Conservation (phyloP, 1,140 invertebrate species). For the Platyscapa corneri region DNA sequence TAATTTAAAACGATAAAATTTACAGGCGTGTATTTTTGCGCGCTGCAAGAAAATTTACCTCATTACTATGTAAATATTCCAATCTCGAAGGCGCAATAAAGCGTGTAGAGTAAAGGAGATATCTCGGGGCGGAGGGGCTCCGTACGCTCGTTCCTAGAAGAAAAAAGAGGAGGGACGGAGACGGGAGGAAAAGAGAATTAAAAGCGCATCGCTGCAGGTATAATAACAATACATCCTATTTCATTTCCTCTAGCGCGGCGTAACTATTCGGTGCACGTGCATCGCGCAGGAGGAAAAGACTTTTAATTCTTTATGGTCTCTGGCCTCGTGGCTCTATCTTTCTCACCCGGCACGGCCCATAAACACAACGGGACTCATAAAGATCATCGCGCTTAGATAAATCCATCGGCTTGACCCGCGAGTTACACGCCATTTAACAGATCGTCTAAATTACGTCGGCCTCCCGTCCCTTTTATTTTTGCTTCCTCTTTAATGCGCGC, state of each 20-base stretch:
- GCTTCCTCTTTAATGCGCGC: slow-evolving; percentile 20
- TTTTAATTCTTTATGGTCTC: slow-evolving; percentile 60
- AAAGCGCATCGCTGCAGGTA: slow-evolving; percentile 25
- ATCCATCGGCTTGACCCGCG: slow-evolving; percentile 56
- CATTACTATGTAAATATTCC: slow-evolving; percentile 31
- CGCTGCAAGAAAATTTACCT: slow-evolving; percentile 8
- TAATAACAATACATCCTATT: slow-evolving; percentile 36
- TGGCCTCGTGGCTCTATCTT: slow-evolving; percentile 34
- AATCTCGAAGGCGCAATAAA: slow-evolving; percentile 15
- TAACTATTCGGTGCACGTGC: slow-evolving; percentile 37
- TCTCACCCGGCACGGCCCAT: neutral
- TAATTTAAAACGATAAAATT: slow-evolving; percentile 16
- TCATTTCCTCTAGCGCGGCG: slow-evolving; percentile 16
- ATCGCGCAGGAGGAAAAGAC: slow-evolving; percentile 56
- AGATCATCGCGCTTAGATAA: slow-evolving; percentile 65
- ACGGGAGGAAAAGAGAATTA: slow-evolving; percentile 11
- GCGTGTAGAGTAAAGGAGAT: slow-evolving; percentile 16
- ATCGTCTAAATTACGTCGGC: slow-evolving; percentile 65
- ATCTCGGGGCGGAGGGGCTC: neutral
- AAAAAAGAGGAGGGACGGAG: neutral
- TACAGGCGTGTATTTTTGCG: neutral
- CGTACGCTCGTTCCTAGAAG: slow-evolving; percentile 6
- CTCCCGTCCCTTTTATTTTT: slow-evolving; percentile 29
- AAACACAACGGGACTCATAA: slow-evolving; percentile 57
- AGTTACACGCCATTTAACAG: slow-evolving; percentile 63